Evolutionary conservation across 2,888 invertebrate genomes (phyloP), one percentile per base, ranked within the genome.

Genomic region (Dromius quadrimaculatus): DNA sequence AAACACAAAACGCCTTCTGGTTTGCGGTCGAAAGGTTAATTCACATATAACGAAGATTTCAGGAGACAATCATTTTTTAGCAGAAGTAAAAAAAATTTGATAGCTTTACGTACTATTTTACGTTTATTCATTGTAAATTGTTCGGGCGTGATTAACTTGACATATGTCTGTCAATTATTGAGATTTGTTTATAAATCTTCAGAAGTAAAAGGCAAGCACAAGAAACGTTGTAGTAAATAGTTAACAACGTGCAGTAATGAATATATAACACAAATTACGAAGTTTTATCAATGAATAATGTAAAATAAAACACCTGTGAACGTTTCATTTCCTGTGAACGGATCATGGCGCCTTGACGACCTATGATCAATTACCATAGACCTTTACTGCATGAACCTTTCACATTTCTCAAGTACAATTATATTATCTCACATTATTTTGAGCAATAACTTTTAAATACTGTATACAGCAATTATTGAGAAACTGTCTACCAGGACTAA

Each of bases 241-340:
- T 38, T 32, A 41, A 62, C 22, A 22, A 41, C 22, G 15, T 8
- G 41, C 32, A 28, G 13, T 54, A 28, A 38, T 61, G 23, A 22
- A 62, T 62, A 41, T 62, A 62, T 62, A 23, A 62, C 41, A 62
- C 38, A 62, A 62, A 38, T 38, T 22, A 62, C 38, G 19, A 41
- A 62, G 23, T 36, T 65, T 65, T 54, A 34, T 54, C 47, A 65
- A 65, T 65, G 65, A 65, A 65, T 65, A 65, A 65, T 65, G 54
- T 54, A 65, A 54, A 65, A 50, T 34, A 50, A 47, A 54, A 65
- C 65, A 65, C 54, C 54, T 65, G 65, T 23, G 13, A 20, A 22
- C 54, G 22, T 20, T 62, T 3, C 41, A 62, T 17, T 62, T 62
- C 62, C 62, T 61, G 62, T 41, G 41, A 62, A 41, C 13, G 62